These are phyloP conservation scores for Hypotaenidia philippensis DNA, from an alignment of 2,797 vertebrate species.

Conservation along the genomic window DNA sequence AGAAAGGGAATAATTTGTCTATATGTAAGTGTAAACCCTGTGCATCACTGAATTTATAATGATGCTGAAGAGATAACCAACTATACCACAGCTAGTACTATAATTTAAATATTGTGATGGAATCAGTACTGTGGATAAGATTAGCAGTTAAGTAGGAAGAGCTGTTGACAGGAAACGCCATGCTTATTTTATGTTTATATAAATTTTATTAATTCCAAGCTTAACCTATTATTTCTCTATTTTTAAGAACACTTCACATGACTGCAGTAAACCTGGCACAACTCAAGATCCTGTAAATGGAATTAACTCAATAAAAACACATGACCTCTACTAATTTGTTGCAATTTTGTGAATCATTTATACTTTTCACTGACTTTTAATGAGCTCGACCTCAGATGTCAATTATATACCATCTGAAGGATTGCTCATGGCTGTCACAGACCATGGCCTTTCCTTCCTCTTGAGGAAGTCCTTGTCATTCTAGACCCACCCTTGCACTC, in stretches of 20 bases:
- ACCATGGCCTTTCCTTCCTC: background rate
- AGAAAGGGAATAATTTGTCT: background rate
- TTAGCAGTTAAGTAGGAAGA: background rate
- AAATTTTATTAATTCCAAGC: background rate
- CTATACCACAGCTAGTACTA: background rate
- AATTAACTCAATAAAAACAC: background rate
- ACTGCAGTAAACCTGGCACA: background rate
- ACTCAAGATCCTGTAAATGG: background rate
- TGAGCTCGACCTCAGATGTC: background rate
- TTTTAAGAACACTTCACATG: background rate
- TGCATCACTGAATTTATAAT: background rate
- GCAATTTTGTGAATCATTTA: background rate
- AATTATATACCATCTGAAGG: background rate
- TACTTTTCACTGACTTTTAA: background rate
- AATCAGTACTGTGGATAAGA: background rate
- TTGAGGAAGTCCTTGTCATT: background rate
- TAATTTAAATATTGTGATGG: background rate
- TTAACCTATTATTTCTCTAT: background rate
- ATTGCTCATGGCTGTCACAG: background rate
- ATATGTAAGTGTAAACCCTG: background rate
- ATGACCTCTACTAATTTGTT: background rate
- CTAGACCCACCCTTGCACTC: background rate
- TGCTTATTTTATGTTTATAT: background rate
- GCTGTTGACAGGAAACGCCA: background rate
- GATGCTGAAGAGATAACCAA: background rate